A percentile compares a stretch with the other conserved stretches of the same genome.
Evolutionary conservation across 2,797 vertebrate species (phyloP).

Genomic region (Arremon aurantiirostris): DNA sequence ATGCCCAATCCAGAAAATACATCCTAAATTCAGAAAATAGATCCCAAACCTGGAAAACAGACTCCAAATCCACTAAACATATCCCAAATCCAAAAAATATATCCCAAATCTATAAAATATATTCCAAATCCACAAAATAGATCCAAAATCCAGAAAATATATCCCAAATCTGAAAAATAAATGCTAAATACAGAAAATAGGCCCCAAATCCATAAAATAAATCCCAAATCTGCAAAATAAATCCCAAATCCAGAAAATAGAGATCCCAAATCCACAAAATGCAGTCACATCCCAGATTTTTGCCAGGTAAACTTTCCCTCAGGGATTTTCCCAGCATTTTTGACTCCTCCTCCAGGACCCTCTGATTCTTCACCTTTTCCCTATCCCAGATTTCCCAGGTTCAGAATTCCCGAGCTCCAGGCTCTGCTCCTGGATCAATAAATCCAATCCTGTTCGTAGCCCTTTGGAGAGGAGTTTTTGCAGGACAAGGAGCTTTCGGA

Average conservation of each 20-base stretch:
- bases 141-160: fast-evolving
- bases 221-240: fast-evolving
- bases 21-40: not conserved
- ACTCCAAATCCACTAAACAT: fast-evolving
- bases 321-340: not conserved
- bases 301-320: not conserved
- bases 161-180: fast-evolving
- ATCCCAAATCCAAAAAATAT: fast-evolving
- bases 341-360: no score
- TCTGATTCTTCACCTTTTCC: no score
- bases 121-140: fast-evolving
- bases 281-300: not conserved
- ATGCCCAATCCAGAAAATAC: fast-evolving
- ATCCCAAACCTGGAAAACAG: no score
- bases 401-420: fast-evolving
- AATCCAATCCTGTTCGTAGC: fast-evolving
- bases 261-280: no score
- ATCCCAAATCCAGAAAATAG: not conserved
- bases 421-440: not conserved
- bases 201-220: fast-evolving
- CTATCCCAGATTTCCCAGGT: not conserved
- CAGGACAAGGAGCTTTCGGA: not conserved
- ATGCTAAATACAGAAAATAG: fast-evolving
- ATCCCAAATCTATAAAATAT: fast-evolving
- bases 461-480: not conserved